Base-by-base conservation (phyloP, 2,797 vertebrate species). In the Girardinus metallicus region DNA sequence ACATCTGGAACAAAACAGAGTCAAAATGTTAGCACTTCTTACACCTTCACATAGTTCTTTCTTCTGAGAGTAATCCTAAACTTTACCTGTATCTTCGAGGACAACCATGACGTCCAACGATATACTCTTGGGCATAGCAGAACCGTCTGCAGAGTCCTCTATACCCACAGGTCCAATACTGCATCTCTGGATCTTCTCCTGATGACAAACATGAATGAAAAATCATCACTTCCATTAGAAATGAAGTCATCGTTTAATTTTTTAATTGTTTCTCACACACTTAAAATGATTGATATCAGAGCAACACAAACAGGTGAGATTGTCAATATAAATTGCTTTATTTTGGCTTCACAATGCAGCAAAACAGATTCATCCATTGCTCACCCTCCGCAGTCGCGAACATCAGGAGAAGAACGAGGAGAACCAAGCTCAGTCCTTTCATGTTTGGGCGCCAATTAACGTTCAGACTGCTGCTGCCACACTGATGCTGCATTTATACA, bases 81-180 rank as follows among this genome's bases (percentile, higher is more conserved):
- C 7, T 62, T 74, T 87, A 94, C 96, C 93, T 93, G 92, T 96
- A 96, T 95, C 92, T 89, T 7, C 93, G 89, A 73, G 96, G 95
- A 83, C 96, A 96, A 31, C 94, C 94, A 0, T 95, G 94, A 89
- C 95, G 95, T 76, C 95, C 94, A 5, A 91, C 51, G 0, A 90
- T 92, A 79, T 94, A 94, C 90, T 96, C 94, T 43, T 95, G 94
- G 74, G 95, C 84, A 86, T 95, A 93, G 83, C 96, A 96, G 93
- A 95, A 94, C 88, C 91, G 92, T 74, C 90, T 94, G 92, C 95
- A 96, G 92, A 93, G 93, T 94, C 95, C 94, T 92, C 92, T 94
- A 86, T 91, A 93, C 57, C 94, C 95, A 76, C 95, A 95, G 3
- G 89, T 93, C 94, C 92, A 88, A 60, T 95, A 93, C 75, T 94